Conservation (phyloP, 2,888 invertebrate species). For the Malthinus seriepunctatus region DNA sequence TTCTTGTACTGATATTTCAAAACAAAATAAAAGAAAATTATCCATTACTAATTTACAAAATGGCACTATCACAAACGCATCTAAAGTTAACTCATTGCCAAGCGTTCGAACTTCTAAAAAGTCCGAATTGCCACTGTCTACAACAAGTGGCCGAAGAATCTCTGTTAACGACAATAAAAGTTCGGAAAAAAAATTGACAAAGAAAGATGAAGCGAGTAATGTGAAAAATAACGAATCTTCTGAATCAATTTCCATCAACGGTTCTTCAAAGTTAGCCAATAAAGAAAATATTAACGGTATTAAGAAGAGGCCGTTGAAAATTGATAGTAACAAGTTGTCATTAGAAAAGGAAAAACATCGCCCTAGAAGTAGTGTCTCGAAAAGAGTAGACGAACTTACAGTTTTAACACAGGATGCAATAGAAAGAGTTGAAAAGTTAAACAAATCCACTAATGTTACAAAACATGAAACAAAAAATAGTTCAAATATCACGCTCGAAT, state of each 20-base stretch:
- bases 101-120: constrained; percentile 23
- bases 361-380: constrained; percentile 48
- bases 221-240: neutral
- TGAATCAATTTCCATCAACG: neutral
- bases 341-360: constrained; percentile 3
- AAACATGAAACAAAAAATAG: constrained; percentile 28
- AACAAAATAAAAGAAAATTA: no score
- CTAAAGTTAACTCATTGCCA: no score
- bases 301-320: constrained; percentile 6
- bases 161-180: constrained; percentile 12
- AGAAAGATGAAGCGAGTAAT: neutral
- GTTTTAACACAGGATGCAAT: constrained; percentile 68
- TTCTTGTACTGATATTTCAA: no score
- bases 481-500: constrained; percentile 10
- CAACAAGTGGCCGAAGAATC: no score
- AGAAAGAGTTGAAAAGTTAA: constrained; percentile 68
- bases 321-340: constrained; percentile 4
- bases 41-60: no score
- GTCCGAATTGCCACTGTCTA: constrained; percentile 40
- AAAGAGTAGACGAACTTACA: constrained; percentile 67
- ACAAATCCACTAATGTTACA: constrained; percentile 49
- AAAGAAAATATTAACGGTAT: neutral
- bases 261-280: neutral
- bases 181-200: constrained; percentile 32
- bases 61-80: no score